A percentile compares a stretch with the other conserved stretches of the same genome.
phyloP scores from a whole-genome alignment of 2,113 vertebrate genomes.

The Rhabdomys dilectus region DNA sequence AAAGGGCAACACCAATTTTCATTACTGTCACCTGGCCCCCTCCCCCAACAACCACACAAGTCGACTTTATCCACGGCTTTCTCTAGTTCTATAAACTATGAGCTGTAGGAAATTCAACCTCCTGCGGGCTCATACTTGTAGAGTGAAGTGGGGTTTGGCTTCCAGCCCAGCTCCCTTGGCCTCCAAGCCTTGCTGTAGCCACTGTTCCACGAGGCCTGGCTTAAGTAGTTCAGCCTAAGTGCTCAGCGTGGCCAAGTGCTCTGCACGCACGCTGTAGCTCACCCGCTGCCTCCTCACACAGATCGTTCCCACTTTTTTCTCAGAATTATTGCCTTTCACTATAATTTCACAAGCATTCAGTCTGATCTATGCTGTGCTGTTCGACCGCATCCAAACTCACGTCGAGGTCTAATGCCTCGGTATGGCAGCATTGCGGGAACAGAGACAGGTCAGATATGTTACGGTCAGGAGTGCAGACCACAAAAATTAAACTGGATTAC shows the following conservation, averaged over 20 bases:
- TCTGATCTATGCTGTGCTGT: not conserved
- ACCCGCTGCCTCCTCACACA: not conserved
- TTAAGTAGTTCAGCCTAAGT: not conserved
- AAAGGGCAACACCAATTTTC: not conserved
- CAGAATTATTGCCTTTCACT: not conserved
- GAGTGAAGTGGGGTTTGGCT: constrained; percentile 23
- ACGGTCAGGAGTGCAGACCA: not conserved
- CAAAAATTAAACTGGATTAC: not conserved
- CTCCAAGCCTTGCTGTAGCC: not conserved
- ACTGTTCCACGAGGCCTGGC: not conserved
- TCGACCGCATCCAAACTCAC: too few relatives aligned
- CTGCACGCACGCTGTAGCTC: not conserved
- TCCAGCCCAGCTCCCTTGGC: constrained; percentile 10
- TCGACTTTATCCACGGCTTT: not conserved
- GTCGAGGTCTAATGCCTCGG: not conserved
- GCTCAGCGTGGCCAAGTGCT: not conserved
- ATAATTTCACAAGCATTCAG: not conserved
- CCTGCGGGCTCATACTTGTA: constrained; percentile 37
- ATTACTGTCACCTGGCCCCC: too few relatives aligned
- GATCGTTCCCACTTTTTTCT: not conserved
- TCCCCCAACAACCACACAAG: not conserved
- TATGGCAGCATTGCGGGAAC: not conserved
- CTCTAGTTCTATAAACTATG: not conserved
- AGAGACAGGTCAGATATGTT: too few relatives aligned
- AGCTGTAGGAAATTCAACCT: constrained; percentile 13